phyloP scores from a whole-genome alignment of 2,888 invertebrate genomes.

The Blera fallax region DNA sequence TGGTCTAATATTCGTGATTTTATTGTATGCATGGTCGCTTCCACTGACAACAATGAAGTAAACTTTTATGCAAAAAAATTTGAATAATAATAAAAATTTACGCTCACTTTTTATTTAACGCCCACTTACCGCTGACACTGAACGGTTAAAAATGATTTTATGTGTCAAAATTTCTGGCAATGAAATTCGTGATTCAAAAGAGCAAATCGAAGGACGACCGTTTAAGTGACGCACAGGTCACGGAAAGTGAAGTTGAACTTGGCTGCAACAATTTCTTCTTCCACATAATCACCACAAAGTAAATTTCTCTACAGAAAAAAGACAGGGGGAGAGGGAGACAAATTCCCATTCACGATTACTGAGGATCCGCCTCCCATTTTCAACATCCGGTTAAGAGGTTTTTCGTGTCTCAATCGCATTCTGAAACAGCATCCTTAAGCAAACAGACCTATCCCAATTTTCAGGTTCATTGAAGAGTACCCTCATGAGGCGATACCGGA shows the following conservation, averaged over 20 bases:
- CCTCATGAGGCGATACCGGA: slow-evolving; percentile 38
- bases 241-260: slow-evolving; percentile 38
- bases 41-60: not conserved
- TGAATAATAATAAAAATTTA: slow-evolving; percentile 5
- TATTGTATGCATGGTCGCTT: not conserved
- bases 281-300: not conserved
- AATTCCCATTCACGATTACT: slow-evolving; percentile 33
- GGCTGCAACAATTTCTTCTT: not conserved
- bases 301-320: not conserved
- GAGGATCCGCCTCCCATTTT: slow-evolving; percentile 45
- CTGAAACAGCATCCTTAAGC: slow-evolving; percentile 47
- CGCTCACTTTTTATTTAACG: slow-evolving; percentile 19
- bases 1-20: not conserved
- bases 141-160: not conserved
- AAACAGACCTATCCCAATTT: slow-evolving; percentile 68
- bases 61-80: slow-evolving; percentile 1
- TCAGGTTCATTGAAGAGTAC: slow-evolving; percentile 62
- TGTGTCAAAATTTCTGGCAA: slow-evolving; percentile 38
- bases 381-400: slow-evolving; percentile 70
- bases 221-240: slow-evolving; percentile 8
- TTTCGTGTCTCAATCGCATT: slow-evolving; percentile 60
- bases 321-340: too few relatives aligned
- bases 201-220: slow-evolving; percentile 36
- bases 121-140: slow-evolving; percentile 4
- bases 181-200: slow-evolving; percentile 9